Evolutionary conservation across 23 tunicate genomes (phyloP), one percentile per base, ranked within the genome.

Genomic region (Trididemnum nubilum): DNA sequence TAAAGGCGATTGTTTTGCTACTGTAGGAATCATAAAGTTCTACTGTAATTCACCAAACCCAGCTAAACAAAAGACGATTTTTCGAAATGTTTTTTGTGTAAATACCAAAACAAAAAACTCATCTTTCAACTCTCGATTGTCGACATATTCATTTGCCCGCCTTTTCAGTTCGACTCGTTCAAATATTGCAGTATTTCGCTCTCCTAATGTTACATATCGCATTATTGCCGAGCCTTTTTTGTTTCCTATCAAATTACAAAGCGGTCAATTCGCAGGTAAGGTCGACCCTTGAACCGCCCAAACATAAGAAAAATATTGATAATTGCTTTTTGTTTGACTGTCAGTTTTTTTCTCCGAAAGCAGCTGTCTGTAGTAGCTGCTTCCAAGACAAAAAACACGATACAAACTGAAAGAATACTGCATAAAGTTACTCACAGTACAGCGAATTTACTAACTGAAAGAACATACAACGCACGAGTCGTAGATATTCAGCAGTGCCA

Each of bases 71-170:
- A 7, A 15, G 54, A 9, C 15, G 54, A 15, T 44, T 44, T 44
- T 15, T 61, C 5, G 26, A 33, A 67, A 7, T 67, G 74, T 67
- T 67, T 67, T 67, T 67, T 67, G 38, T 67, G 74, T 67, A 67
- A 67, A 67, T 67, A 67, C 7, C 7, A 67, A 67, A 67, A 33
- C 38, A 67, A 67, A 67, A 67, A 12, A 9, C 38, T 9, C 5
- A 67, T 33, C 38, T 33, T 67, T 67, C 38, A 67, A 12, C 22
- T 5, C 37, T 21, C 29, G 29, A 61, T 25, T 25, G 67, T 61
- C 29, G 67, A 61, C 26, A 61, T 15, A 15, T 26, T 22, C 21
- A 25, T 22, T 61, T 61, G 67, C 29, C 27, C 67, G 29, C 67
- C 67, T 61, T 61, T 18, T 49, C 18, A 49, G 15, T 49, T 49